Percentiles rank a stretch among this genome's conserved stretches.
These are phyloP conservation scores for Habrosyne pyritoides DNA, from an alignment of 2,888 invertebrate species.

Conservation along the genomic window DNA sequence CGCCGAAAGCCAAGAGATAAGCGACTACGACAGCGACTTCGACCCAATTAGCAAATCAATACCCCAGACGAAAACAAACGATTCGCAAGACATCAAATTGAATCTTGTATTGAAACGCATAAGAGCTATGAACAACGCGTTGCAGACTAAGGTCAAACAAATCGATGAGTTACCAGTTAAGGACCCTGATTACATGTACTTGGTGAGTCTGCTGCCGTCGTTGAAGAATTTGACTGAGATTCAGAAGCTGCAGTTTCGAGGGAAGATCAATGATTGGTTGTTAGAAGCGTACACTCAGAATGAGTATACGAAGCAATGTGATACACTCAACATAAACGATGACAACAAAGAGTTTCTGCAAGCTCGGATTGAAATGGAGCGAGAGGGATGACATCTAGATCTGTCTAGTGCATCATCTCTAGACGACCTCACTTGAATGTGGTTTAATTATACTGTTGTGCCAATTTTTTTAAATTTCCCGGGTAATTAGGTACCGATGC, in stretches of 20 bases:
- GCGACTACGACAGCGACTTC: slow-evolving; percentile 10
- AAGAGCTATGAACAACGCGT: slow-evolving; percentile 18
- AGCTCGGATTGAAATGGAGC: background rate
- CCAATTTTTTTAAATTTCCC: background rate
- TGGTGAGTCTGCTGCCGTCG: slow-evolving; percentile 39
- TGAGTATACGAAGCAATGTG: slow-evolving; percentile 15
- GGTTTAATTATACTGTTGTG: too few relatives aligned
- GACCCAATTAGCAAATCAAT: background rate
- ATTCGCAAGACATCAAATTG: slow-evolving; percentile 12
- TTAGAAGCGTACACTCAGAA: slow-evolving; percentile 30
- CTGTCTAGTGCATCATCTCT: background rate
- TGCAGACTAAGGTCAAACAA: slow-evolving; percentile 13
- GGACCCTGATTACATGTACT: slow-evolving; percentile 39
- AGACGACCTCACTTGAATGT: too few relatives aligned
- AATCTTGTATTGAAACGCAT: slow-evolving; percentile 20
- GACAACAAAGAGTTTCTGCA: slow-evolving; percentile 12
- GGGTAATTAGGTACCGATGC: too few relatives aligned
- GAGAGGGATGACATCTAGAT: background rate
- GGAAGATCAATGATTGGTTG: slow-evolving; percentile 41
- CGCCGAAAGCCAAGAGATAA: slow-evolving; percentile 14
- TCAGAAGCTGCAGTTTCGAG: slow-evolving; percentile 39
- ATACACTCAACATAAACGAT: background rate
- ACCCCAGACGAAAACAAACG: background rate
- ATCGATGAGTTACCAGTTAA: slow-evolving; percentile 19
- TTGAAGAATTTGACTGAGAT: slow-evolving; percentile 35